Evolutionary conservation across 2,113 vertebrate species (phyloP).

Genomic region (Ophiodon elongatus): DNA sequence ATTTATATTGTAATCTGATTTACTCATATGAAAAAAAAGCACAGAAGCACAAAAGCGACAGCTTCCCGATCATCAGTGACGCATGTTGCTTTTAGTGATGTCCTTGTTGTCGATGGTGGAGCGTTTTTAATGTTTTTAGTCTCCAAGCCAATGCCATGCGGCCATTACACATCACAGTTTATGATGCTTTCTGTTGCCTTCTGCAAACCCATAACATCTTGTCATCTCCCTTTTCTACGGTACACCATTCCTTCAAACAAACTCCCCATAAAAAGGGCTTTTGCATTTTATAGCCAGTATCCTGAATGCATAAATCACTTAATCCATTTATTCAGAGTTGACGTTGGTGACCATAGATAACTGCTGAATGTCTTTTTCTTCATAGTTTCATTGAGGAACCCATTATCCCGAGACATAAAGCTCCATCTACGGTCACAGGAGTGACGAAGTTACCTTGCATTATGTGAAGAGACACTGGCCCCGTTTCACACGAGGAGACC

Average conservation of each 20-base stretch:
- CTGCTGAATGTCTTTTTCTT: background rate
- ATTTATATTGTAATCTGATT: background rate
- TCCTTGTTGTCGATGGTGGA: background rate
- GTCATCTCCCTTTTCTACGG: background rate
- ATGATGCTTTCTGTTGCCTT: constrained; percentile 1
- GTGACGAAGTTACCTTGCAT: background rate
- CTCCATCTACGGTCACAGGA: background rate
- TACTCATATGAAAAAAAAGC: background rate
- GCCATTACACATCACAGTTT: background rate
- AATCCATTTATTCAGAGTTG: background rate
- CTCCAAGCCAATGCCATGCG: background rate
- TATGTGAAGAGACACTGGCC: background rate
- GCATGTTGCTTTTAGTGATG: background rate
- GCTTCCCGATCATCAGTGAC: background rate
- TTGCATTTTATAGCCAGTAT: background rate
- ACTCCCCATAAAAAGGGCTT: background rate
- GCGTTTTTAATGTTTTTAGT: background rate
- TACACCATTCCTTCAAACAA: background rate
- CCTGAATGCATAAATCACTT: background rate
- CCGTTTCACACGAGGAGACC: background rate
- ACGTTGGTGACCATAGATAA: background rate
- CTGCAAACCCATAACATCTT: background rate
- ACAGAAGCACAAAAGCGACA: background rate
- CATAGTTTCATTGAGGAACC: background rate
- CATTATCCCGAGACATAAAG: background rate